Percentiles rank a stretch among this genome's conserved stretches.
Conservation (phyloP, 2,113 vertebrate species). For the Leucoraja erinaceus region DNA sequence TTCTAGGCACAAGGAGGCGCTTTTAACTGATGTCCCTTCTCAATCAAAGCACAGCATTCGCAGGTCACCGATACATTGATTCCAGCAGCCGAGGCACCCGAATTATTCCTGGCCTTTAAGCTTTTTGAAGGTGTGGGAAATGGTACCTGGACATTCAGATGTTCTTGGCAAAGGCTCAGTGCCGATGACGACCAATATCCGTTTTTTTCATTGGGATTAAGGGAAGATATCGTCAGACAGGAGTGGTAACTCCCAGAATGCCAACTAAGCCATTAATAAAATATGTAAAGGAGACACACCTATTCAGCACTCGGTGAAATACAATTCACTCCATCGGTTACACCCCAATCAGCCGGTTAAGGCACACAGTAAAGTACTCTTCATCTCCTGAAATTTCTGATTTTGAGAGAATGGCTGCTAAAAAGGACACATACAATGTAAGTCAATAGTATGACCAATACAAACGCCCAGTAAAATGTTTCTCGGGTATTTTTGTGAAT, state of each 20-base stretch:
- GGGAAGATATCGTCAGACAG: neutral
- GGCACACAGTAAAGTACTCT: neutral
- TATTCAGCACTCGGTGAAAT: neutral
- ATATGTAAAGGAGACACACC: neutral
- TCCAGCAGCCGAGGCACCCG: neutral
- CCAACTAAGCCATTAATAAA: neutral
- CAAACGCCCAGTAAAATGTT: neutral
- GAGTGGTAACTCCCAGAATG: neutral
- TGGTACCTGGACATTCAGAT: neutral
- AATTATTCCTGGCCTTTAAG: neutral
- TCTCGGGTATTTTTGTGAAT: neutral
- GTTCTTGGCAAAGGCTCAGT: neutral
- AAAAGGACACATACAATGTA: neutral
- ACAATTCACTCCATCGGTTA: no score
- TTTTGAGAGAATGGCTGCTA: neutral
- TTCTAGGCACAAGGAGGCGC: no score
- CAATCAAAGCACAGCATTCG: no score
- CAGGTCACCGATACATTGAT: no score
- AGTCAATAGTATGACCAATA: neutral
- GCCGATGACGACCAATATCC: neutral
- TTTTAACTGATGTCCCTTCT: no score
- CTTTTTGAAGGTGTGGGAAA: neutral
- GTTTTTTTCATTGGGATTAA: neutral
- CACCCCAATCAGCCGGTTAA: neutral
- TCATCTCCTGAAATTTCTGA: neutral